Evolutionary conservation across 2,797 vertebrate species (phyloP).

Genomic region (Lacerta bilineata): DNA sequence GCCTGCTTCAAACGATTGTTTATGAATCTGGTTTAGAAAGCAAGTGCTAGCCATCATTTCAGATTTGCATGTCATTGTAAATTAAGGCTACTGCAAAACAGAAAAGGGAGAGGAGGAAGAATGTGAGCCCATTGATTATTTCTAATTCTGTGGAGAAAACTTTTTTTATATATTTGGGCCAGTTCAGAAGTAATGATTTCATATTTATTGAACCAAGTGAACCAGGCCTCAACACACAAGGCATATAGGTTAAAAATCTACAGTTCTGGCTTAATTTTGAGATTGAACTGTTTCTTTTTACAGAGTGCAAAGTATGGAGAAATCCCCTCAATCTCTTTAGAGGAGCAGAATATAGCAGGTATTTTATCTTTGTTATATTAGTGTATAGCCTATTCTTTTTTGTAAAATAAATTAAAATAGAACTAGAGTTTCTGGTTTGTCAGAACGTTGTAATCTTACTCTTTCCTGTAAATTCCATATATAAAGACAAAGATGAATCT

Average conservation of each 20-base stretch:
- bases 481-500: too few relatives aligned
- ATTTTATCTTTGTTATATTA: conserved; percentile 64
- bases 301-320: conserved; percentile 99
- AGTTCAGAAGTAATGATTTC: neutral
- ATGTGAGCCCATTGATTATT: neutral
- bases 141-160: neutral
- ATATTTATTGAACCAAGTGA: neutral
- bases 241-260: neutral
- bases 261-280: conserved; percentile 9
- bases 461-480: neutral
- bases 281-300: conserved; percentile 43
- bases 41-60: neutral
- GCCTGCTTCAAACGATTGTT: neutral
- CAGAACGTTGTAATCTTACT: neutral
- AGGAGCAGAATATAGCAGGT: conserved; percentile 99
- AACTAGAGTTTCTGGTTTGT: neutral
- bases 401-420: neutral
- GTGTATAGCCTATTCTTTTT: neutral
- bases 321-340: conserved; percentile 98
- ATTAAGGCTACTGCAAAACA: neutral
- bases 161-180: neutral
- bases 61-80: neutral
- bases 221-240: neutral
- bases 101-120: neutral
- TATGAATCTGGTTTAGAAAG: neutral